Base-by-base conservation (phyloP, 1,140 invertebrate genomes). In the Halictus rubicundus region DNA sequence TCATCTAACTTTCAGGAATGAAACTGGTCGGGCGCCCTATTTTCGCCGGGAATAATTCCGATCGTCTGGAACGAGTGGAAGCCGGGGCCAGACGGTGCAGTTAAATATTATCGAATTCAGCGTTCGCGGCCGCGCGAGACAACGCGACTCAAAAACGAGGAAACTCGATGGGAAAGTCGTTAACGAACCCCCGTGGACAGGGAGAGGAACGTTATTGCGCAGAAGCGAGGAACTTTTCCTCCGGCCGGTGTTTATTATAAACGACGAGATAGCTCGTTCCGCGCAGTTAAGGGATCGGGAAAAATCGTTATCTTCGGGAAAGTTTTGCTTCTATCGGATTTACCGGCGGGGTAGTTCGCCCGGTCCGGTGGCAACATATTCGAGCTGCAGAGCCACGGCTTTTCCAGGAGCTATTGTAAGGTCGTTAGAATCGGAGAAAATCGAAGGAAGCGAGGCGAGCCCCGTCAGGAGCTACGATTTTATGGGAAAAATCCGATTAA, bases 401-500 rank as follows among this genome's bases (percentile, higher is more conserved):
- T 84, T 68, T n/a, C 27, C 59, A 42, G 49, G 37, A 64, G 39
- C 68, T 52, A 85, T 84, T 60, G 76, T 76, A 77, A 57, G 83
- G 64, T 85, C 83, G 83, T 85, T 85, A 84, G 59, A 69, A 32
- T 21, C 68, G 46, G 52, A 72, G 54, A 46, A 78, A 69, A 75
- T 83, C 63, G 82, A 81, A 69, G 68, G 49, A 82, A 57, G 12
- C 25, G 49, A 65, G 27, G 27, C 54, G 68, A 68, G 72, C 71
- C 52, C 68, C 71, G 71, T 52, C 82, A 79, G 68, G 77, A 85
- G 83, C 64, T 63, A 85, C 83, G 83, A 85, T 85, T 64, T 84
- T 80, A 81, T 81, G 78, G 68, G 75, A 86, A 85, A 85, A 85
- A 86, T 86, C 84, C 84, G 79, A 86, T 86, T 85, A 86, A 72